Base-by-base conservation (phyloP, 2,888 invertebrate genomes). In the Rhorus exstirpatorius region DNA sequence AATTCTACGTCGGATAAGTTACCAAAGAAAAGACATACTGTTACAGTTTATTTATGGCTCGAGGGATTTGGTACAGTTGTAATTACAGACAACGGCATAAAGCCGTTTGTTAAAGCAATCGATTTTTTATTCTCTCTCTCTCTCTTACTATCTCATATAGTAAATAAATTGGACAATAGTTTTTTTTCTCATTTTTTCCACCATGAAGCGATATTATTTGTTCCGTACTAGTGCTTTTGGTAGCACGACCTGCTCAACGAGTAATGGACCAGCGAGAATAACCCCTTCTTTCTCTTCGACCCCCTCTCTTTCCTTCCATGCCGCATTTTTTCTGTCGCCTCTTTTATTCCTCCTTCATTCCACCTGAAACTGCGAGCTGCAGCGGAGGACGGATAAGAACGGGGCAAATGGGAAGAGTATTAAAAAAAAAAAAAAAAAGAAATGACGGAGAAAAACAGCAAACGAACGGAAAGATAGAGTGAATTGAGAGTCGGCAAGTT, bases 401-500 rank as follows among this genome's bases (percentile, higher is more conserved):
- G 17, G 8, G 10, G 24, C 19, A 71, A 71, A 68, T 53, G 41
- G 41, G 49, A 41, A 41, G 26, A 49, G 49, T 10, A 49, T n/a
- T n/a, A 17, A 49, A 58, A 24, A 51, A 12, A 38, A 49, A 26
- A 6, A 24, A 24, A 10, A 41, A 38, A 10, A 49, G 21, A 46
- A 44, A 63, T 55, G 3, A 31, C 14, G n/a, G 24, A 26, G 44
- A 38, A 61, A 70, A 53, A 61, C 4, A 21, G 38, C 10, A 17
- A 41, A 61, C n/a, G 61, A 53, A 26, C 12, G 46, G 53, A 41
- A 63, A 63, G 63, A 53, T 41, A 74, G 74, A 79, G 79, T 68
- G 53, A 74, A 74, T 51, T 41, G 67, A 51, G 60, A 79, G 79
- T 79, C 67, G 71, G 60, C 65, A 67, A 61, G 68, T 74, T 74